Evolutionary conservation across 2,113 vertebrate genomes (phyloP).

Genomic region (Barbus barbus): DNA sequence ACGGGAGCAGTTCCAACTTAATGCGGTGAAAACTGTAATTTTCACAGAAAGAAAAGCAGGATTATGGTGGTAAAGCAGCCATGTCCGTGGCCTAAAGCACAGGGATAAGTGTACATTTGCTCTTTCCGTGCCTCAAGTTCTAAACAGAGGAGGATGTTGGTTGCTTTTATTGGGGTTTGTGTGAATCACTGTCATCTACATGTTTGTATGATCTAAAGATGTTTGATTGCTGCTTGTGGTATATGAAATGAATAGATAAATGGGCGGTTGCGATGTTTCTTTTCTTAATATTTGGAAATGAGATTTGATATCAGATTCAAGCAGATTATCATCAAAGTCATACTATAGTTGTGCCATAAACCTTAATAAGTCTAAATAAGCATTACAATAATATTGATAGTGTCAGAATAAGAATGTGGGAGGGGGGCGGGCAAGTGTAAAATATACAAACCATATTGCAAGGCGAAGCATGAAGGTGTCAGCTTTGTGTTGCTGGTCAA

Average conservation of each 20-base stretch:
- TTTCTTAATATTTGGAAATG: background rate
- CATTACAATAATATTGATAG: background rate
- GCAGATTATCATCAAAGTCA: background rate
- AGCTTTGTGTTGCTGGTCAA: slow-evolving; percentile 13
- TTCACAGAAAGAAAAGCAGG: slow-evolving; percentile 45
- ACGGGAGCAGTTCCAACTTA: slow-evolving; percentile 61
- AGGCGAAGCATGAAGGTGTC: background rate
- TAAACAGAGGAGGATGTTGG: slow-evolving; percentile 36
- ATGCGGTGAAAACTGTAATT: slow-evolving; percentile 64
- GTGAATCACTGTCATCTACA: slow-evolving; percentile 14
- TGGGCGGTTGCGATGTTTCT: background rate
- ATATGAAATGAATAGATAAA: slow-evolving; percentile 5
- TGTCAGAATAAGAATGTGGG: background rate
- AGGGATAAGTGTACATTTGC: slow-evolving; percentile 40
- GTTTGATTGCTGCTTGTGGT: background rate
- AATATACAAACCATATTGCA: no score
- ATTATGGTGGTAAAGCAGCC: slow-evolving; percentile 54
- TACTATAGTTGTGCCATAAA: background rate
- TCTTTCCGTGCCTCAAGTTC: slow-evolving; percentile 25
- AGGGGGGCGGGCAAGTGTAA: no score
- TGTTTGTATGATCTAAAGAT: slow-evolving; percentile 1
- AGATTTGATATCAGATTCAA: background rate
- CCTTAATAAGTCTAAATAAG: background rate
- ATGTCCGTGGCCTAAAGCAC: slow-evolving; percentile 55
- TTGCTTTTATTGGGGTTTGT: slow-evolving; percentile 37